A percentile compares a stretch with the other conserved stretches of the same genome.
Conservation (phyloP, 2,113 vertebrate genomes). For the human (Homo sapiens) region GRCh38 chr12:58736501-58737000, state of each 20-base stretch:
- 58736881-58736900: not conserved
- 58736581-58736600: not conserved
- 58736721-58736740: not conserved
- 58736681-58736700: not conserved
- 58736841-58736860: not conserved
- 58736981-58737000: not conserved
- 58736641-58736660: not conserved
- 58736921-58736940: not conserved
- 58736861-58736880: not conserved
- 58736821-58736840: slow-evolving; percentile 2
- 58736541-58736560: not conserved
- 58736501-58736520: not conserved
- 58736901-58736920: not conserved
- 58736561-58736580: not conserved
- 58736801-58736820: not conserved
- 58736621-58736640: not conserved
- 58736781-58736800: slow-evolving; percentile 20
- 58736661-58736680: not conserved
- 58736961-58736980: not conserved
- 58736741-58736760: not conserved
- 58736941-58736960: not conserved
- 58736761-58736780: not conserved
- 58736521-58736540: not conserved
- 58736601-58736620: not conserved
- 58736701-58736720: not conserved